These are phyloP conservation scores for Geophilus truncorum DNA, from an alignment of 2,888 invertebrate species.

Conservation along the genomic window DNA sequence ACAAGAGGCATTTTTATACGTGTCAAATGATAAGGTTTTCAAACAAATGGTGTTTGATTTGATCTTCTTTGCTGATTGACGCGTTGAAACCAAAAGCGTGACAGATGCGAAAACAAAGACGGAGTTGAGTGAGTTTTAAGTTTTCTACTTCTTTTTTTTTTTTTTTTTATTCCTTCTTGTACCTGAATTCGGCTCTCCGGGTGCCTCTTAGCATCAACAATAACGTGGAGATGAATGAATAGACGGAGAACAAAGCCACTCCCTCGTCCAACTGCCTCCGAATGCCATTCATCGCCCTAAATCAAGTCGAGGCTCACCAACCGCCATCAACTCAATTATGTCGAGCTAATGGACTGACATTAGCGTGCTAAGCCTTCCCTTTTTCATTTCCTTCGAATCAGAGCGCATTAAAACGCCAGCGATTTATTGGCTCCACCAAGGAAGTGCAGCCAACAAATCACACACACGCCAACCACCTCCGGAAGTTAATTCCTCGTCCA, in stretches of 20 bases:
- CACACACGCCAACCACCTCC: slow-evolving; percentile 19
- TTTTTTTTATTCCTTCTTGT: not conserved
- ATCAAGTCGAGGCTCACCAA: slow-evolving; percentile 27
- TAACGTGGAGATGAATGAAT: not conserved
- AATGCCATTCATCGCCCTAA: slow-evolving; percentile 27
- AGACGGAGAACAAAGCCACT: not conserved
- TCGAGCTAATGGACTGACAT: slow-evolving; percentile 27
- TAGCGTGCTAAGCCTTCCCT: slow-evolving; percentile 27
- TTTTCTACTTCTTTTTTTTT: no score
- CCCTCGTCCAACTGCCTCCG: not conserved
- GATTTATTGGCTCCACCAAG: slow-evolving; percentile 22
- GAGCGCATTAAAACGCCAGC: slow-evolving; percentile 22
- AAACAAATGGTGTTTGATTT: not conserved
- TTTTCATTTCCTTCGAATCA: slow-evolving; percentile 27
- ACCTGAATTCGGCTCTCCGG: not conserved
- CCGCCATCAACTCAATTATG: slow-evolving; percentile 27
- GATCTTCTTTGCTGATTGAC: not conserved
- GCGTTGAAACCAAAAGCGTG: not conserved
- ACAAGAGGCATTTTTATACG: not conserved
- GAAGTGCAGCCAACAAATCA: slow-evolving; percentile 27
- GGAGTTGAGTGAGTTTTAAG: not conserved
- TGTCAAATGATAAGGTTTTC: slow-evolving; percentile 14
- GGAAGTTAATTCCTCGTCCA: slow-evolving; percentile 2
- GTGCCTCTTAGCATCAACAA: not conserved
- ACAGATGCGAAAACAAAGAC: not conserved